phyloP scores from a whole-genome alignment of 2,797 vertebrate genomes.

The Otus scops region DNA sequence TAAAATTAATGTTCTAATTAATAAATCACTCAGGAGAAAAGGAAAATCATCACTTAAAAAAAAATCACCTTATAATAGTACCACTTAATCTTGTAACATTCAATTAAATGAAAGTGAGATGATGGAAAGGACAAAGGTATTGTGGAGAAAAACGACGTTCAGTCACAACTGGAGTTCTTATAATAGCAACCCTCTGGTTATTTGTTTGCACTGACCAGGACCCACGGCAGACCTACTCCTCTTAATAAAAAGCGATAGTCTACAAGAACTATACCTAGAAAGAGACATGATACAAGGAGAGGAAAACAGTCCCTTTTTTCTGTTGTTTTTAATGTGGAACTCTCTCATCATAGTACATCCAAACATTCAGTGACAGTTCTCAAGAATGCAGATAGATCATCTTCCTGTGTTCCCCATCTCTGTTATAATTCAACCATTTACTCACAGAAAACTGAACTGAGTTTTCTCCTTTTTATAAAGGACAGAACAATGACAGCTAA shows the following conservation, averaged over 20 bases:
- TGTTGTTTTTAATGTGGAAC: neutral
- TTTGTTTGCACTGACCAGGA: neutral
- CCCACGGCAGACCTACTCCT: neutral
- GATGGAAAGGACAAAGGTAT: neutral
- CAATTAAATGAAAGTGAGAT: neutral
- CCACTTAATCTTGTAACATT: slow-evolving; percentile 15
- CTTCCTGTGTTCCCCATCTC: neutral
- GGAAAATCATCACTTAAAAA: slow-evolving; percentile 19
- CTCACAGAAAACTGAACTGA: neutral
- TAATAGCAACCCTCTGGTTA: accelerated
- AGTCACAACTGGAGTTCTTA: neutral
- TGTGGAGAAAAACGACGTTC: neutral
- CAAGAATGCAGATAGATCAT: neutral
- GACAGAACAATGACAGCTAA: neutral
- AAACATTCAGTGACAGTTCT: neutral
- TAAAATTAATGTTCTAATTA: slow-evolving; percentile 52
- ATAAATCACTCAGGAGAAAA: slow-evolving; percentile 34
- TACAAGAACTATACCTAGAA: neutral
- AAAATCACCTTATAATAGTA: slow-evolving; percentile 21
- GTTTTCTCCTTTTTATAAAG: neutral
- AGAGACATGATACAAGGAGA: neutral
- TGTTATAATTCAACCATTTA: neutral
- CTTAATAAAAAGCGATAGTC: neutral
- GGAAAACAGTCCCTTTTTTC: neutral
- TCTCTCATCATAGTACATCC: neutral